phyloP scores from a whole-genome alignment of 2,797 vertebrate species.

The Pagetopsis macropterus region DNA sequence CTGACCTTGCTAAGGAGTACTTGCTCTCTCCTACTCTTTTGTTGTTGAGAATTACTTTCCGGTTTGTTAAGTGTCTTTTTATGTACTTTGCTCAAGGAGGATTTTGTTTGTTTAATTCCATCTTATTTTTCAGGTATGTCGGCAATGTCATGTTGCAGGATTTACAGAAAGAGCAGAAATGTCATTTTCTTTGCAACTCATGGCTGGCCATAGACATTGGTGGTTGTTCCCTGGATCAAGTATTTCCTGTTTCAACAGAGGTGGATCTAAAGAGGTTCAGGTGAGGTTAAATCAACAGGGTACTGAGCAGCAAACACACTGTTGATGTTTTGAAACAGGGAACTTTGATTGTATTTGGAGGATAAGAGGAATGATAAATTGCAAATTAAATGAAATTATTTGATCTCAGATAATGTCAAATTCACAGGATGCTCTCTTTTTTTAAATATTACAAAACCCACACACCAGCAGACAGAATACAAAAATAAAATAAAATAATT shows the following conservation, averaged over 20 bases:
- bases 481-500: no score
- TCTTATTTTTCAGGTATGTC: slow-evolving; percentile 84
- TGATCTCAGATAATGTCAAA: background rate
- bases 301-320: background rate
- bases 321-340: background rate
- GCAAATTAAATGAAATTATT: background rate
- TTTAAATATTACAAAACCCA: background rate
- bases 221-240: slow-evolving; percentile 88
- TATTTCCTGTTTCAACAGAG: slow-evolving; percentile 89
- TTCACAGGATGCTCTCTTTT: background rate
- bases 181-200: slow-evolving; percentile 92
- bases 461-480: background rate
- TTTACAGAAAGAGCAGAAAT: slow-evolving; percentile 84
- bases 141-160: slow-evolving; percentile 89
- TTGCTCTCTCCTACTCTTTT: background rate
- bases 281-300: slow-evolving; percentile 65
- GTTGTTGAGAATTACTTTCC: background rate
- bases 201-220: slow-evolving; percentile 90
- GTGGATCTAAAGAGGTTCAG: slow-evolving; percentile 90
- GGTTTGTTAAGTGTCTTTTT: background rate
- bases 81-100: background rate
- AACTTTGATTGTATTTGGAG: background rate
- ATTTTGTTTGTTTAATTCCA: background rate
- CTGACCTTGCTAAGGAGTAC: background rate
- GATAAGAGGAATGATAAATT: no score